Evolutionary conservation across 2,113 vertebrate genomes (phyloP).

Genomic region (Equus quagga): DNA sequence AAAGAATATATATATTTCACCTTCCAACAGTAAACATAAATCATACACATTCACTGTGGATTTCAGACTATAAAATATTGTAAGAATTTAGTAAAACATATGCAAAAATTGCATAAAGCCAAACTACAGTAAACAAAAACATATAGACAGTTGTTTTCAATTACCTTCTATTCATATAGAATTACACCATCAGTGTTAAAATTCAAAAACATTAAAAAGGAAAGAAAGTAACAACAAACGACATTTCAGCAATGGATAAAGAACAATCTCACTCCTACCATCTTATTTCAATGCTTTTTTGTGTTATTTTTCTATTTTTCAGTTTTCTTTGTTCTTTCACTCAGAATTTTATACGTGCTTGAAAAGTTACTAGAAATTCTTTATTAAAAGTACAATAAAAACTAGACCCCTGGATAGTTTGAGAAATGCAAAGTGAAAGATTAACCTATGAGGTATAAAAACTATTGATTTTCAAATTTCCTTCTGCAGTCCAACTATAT

Average conservation of each 20-base stretch:
- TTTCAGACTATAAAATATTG: slow-evolving; percentile 59
- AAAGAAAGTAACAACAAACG: slow-evolving; percentile 5
- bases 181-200: slow-evolving; percentile 7
- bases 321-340: slow-evolving; percentile 73
- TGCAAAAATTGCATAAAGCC: slow-evolving; percentile 20
- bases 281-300: slow-evolving; percentile 61
- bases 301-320: slow-evolving; percentile 43
- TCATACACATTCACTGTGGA: not conserved
- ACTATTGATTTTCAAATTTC: slow-evolving; percentile 44
- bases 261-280: slow-evolving; percentile 53
- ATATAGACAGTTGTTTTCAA: slow-evolving; percentile 11
- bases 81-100: slow-evolving; percentile 44
- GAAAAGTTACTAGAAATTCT: slow-evolving; percentile 27
- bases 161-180: slow-evolving; percentile 23
- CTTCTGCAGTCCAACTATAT: slow-evolving; percentile 27
- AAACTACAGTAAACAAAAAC: slow-evolving; percentile 44
- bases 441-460: slow-evolving; percentile 42
- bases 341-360: not conserved
- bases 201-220: not conserved
- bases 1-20: not conserved
- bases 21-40: slow-evolving; percentile 13
- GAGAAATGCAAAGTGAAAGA: slow-evolving; percentile 38
- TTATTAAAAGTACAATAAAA: slow-evolving; percentile 64
- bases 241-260: slow-evolving; percentile 60
- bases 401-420: slow-evolving; percentile 1